Conservation (phyloP, 2,113 vertebrate genomes). For the Esox niger region DNA sequence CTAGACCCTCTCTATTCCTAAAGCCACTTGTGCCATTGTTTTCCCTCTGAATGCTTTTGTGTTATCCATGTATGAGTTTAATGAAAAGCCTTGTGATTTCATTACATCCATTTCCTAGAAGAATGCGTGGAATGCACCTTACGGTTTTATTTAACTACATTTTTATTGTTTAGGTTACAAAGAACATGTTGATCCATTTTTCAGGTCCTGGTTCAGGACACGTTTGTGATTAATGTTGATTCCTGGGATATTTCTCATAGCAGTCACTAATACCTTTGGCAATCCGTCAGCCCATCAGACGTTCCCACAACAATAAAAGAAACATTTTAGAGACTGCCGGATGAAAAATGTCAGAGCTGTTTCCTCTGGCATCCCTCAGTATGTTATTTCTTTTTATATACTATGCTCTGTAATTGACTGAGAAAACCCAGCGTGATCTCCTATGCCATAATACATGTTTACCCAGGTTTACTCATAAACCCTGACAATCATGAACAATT, state of each 20-base stretch:
- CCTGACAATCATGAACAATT: not conserved
- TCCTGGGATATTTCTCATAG: not conserved
- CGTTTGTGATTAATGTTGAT: not conserved
- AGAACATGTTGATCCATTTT: not conserved
- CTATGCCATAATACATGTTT: not conserved
- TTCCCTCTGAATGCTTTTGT: not conserved
- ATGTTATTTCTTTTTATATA: not conserved
- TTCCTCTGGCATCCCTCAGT: not conserved
- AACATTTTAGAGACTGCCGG: too few relatives aligned
- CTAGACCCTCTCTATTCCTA: too few relatives aligned
- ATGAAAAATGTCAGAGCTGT: too few relatives aligned
- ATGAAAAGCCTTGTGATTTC: not conserved
- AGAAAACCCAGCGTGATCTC: too few relatives aligned
- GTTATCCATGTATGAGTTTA: not conserved
- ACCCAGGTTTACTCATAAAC: not conserved
- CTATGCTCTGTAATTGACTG: too few relatives aligned
- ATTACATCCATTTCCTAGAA: not conserved
- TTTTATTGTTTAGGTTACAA: conserved; percentile 1
- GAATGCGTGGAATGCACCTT: not conserved
- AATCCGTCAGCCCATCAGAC: conserved; percentile 6
- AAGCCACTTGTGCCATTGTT: not conserved
- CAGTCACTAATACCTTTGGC: conserved; percentile 7
- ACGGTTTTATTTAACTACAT: not conserved
- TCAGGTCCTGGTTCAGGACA: not conserved
- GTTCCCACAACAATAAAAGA: too few relatives aligned